Percentiles rank a stretch among this genome's conserved stretches.
These are phyloP conservation scores for Micrastur ruficollis DNA, from an alignment of 2,797 vertebrate genomes.

Conservation along the genomic window DNA sequence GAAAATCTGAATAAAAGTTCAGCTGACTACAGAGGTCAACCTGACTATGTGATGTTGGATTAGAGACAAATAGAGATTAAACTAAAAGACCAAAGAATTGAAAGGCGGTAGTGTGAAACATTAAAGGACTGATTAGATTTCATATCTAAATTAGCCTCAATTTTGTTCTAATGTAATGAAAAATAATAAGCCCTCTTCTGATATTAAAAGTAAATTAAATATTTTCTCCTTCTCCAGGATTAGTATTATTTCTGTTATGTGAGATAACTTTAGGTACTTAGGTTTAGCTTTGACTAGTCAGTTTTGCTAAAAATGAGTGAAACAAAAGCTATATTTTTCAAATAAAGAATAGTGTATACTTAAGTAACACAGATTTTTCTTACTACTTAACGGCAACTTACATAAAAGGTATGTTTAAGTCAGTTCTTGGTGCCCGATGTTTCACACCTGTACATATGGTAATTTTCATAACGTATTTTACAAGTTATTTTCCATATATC, in stretches of 20 bases:
- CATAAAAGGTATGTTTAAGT: neutral
- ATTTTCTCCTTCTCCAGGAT: neutral
- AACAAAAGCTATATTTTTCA: neutral
- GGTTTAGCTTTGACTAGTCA: neutral
- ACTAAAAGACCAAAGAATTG: neutral
- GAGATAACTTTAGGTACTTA: neutral
- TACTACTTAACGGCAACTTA: neutral
- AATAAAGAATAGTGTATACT: neutral
- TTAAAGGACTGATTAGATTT: neutral
- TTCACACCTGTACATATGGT: neutral
- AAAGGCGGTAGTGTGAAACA: neutral
- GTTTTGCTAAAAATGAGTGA: neutral
- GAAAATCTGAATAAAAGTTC: neutral
- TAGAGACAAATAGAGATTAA: neutral
- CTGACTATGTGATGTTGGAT: neutral
- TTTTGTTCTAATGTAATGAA: neutral
- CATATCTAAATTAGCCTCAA: neutral
- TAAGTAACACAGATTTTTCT: neutral
- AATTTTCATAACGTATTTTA: neutral
- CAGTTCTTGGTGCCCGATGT: neutral
- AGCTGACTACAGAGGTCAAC: neutral
- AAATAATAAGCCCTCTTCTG: neutral
- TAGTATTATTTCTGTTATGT: neutral
- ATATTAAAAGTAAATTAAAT: neutral
- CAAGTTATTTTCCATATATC: neutral